Evolutionary conservation across 1,140 invertebrate genomes (phyloP).

Genomic region (Hydropsyche tenuis): DNA sequence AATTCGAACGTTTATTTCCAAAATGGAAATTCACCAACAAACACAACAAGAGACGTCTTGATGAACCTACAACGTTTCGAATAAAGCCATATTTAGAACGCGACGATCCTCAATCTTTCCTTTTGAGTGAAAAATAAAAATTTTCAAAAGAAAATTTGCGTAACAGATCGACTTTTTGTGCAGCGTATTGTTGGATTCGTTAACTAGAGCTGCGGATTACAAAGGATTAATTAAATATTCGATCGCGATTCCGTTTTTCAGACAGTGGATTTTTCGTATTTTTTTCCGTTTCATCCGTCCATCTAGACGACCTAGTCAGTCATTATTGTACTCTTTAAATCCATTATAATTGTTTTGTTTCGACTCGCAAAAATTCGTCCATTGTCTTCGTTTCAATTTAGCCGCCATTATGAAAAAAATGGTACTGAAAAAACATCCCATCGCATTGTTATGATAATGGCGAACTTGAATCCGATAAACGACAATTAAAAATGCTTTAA

Average conservation of each 20-base stretch:
- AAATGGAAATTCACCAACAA: too few relatives aligned
- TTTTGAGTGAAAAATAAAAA: too few relatives aligned
- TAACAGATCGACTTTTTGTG: too few relatives aligned
- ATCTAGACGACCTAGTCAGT: too few relatives aligned
- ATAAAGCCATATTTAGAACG: too few relatives aligned
- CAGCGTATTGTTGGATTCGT: too few relatives aligned
- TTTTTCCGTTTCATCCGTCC: not conserved
- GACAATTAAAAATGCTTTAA: not conserved
- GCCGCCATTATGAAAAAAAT: not conserved
- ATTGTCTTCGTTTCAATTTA: constrained; percentile 16
- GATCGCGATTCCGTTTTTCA: not conserved
- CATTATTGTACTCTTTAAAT: constrained; percentile 2
- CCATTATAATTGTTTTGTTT: constrained; percentile 22
- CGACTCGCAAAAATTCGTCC: constrained; percentile 1
- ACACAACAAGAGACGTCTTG: too few relatives aligned
- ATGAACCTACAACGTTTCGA: too few relatives aligned
- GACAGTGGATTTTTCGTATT: not conserved
- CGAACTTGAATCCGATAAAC: not conserved
- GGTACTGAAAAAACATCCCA: not conserved
- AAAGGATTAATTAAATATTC: constrained; percentile 2
- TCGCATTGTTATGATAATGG: constrained; percentile 5
- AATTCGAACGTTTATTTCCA: too few relatives aligned
- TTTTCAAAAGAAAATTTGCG: too few relatives aligned
- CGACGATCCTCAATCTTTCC: too few relatives aligned
- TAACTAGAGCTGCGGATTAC: not conserved